Percentiles rank a stretch among this genome's conserved stretches.
Conservation (phyloP, 2,113 vertebrate species). For the Cynocephalus volans region DNA sequence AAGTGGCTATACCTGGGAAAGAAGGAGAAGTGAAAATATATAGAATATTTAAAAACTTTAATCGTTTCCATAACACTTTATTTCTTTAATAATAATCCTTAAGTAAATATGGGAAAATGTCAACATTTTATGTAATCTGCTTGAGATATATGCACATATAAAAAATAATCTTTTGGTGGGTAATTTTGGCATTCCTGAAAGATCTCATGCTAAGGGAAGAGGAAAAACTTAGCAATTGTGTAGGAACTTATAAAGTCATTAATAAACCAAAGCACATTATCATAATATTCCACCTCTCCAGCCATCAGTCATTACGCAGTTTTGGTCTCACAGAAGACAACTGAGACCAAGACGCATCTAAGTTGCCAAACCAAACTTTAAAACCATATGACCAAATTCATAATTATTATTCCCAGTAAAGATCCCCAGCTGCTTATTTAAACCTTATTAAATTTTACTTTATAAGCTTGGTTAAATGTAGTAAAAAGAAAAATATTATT, state of each 20-base stretch:
- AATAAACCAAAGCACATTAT: not conserved
- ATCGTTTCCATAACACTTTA: not conserved
- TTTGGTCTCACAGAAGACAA: not conserved
- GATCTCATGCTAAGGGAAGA: constrained; percentile 1
- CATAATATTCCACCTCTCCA: not conserved
- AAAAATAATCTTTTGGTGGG: not conserved
- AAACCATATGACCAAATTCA: not conserved
- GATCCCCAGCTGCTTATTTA: not conserved
- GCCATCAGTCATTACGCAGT: not conserved
- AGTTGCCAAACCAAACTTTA: not conserved
- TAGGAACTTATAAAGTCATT: not conserved
- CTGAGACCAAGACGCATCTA: not conserved
- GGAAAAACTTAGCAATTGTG: not conserved
- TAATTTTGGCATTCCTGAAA: not conserved
- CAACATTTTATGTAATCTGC: not conserved
- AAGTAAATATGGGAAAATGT: not conserved
- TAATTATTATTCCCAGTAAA: not conserved
- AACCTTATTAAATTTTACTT: not conserved
- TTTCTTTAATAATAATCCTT: constrained; percentile 21
- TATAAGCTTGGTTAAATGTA: not conserved
- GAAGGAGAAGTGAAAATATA: not conserved
- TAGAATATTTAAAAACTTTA: not conserved
- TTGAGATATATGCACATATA: not conserved
- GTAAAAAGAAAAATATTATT: constrained; percentile 44
- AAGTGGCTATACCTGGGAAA: not conserved